A percentile compares a stretch with the other conserved stretches of the same genome.
Conservation (phyloP, 2,113 vertebrate species). For the Onychostruthus taczanowskii region DNA sequence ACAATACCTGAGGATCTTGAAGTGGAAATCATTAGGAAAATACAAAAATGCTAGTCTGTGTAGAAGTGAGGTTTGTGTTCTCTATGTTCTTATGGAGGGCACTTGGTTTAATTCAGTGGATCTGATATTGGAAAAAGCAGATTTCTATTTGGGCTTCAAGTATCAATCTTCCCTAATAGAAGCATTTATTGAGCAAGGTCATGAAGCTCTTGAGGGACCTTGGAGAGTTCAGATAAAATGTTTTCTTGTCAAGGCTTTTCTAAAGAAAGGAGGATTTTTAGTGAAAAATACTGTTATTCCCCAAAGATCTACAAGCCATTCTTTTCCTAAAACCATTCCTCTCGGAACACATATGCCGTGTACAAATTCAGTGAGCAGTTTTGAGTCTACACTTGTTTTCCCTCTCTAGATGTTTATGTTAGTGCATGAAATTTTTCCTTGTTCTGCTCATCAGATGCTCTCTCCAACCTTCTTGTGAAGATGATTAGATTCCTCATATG, state of each 20-base stretch:
- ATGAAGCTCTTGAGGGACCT: background rate
- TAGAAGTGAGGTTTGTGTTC: background rate
- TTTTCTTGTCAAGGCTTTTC: background rate
- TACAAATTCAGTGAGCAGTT: background rate
- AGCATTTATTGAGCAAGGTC: background rate
- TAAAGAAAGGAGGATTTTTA: background rate
- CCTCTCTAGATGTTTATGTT: background rate
- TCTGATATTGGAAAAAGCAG: background rate
- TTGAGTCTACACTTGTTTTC: background rate
- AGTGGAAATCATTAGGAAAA: constrained; percentile 5
- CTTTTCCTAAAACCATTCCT: background rate
- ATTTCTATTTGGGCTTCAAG: background rate
- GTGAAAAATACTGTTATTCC: background rate
- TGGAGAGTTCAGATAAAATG: background rate
- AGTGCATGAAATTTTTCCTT: background rate
- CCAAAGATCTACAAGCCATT: background rate
- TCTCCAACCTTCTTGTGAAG: background rate
- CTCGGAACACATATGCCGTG: background rate
- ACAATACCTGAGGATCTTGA: background rate
- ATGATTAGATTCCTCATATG: background rate
- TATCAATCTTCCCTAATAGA: background rate
- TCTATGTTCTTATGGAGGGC: background rate
- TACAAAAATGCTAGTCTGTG: background rate
- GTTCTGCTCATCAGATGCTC: background rate
- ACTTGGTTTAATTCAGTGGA: background rate